Evolutionary conservation across 2,113 vertebrate genomes (phyloP).

Genomic region (Grallaria varia): DNA sequence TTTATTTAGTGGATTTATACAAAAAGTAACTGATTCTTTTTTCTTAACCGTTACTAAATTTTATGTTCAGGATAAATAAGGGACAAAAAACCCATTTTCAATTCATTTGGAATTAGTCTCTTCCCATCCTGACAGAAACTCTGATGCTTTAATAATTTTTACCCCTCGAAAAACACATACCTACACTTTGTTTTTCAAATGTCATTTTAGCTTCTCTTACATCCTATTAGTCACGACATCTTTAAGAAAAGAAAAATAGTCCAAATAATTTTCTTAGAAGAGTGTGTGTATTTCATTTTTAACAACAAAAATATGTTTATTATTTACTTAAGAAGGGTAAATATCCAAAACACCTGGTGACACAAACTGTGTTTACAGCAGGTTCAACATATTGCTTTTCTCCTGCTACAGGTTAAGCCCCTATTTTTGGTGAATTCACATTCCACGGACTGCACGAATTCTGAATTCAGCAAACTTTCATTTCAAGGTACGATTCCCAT

Average conservation of each 20-base stretch:
- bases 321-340: not conserved
- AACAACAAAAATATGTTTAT: not conserved
- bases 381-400: not conserved
- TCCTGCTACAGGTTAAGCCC: not conserved
- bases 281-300: not conserved
- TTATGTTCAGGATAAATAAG: not conserved
- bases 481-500: not conserved
- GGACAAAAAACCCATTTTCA: fast-evolving
- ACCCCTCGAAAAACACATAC: not conserved
- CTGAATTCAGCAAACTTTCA: not conserved
- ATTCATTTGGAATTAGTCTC: not conserved
- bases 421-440: not conserved
- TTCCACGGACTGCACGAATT: not conserved
- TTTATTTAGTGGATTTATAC: not conserved
- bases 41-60: not conserved
- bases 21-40: not conserved
- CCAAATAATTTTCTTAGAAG: not conserved
- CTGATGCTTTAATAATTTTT: not conserved
- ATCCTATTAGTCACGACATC: not conserved
- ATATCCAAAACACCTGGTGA: not conserved
- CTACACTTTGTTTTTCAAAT: not conserved
- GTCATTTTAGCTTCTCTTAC: not conserved
- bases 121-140: not conserved
- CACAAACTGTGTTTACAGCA: not conserved
- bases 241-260: not conserved